Percentiles rank a stretch among this genome's conserved stretches.
Evolutionary conservation across 2,113 vertebrate species (phyloP).

Genomic region (Naja naja): DNA sequence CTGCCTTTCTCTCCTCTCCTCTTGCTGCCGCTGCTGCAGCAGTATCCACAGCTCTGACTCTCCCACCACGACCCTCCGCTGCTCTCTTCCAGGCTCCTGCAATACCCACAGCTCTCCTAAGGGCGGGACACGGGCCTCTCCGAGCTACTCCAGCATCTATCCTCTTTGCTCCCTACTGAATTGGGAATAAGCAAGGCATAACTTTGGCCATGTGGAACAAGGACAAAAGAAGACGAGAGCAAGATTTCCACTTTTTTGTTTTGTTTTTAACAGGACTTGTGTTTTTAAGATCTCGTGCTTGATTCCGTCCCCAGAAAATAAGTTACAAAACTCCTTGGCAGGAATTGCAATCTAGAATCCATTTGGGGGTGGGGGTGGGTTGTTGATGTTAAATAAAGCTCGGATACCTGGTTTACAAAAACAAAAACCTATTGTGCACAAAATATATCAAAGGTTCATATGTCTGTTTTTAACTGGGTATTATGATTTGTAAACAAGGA

Average conservation of each 20-base stretch:
- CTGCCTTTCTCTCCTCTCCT: slow-evolving; percentile 83
- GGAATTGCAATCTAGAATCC: slow-evolving; percentile 27
- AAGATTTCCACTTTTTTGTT: slow-evolving; percentile 25
- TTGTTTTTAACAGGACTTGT: slow-evolving; percentile 26
- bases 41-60: slow-evolving; percentile 78
- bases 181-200: not conserved
- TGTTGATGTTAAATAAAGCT: not conserved
- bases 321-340: slow-evolving; percentile 4
- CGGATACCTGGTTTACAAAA: slow-evolving; percentile 39
- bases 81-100: slow-evolving; percentile 82
- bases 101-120: slow-evolving; percentile 82
- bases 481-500: slow-evolving; percentile 63
- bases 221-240: slow-evolving; percentile 39
- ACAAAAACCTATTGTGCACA: slow-evolving; percentile 24
- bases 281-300: slow-evolving; percentile 40
- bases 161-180: slow-evolving; percentile 88
- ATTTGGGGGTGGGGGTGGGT: not conserved
- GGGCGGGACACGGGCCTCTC: slow-evolving; percentile 87
- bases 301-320: not conserved
- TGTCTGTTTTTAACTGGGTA: slow-evolving; percentile 36
- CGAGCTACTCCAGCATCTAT: slow-evolving; percentile 84
- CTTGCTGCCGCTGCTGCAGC: slow-evolving; percentile 70
- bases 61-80: slow-evolving; percentile 79
- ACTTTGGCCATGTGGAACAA: slow-evolving; percentile 50
- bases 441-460: slow-evolving; percentile 43